Evolutionary conservation across 2,113 vertebrate species (phyloP), one percentile per base, ranked within the genome.

Genomic region (Condylura cristata): DNA sequence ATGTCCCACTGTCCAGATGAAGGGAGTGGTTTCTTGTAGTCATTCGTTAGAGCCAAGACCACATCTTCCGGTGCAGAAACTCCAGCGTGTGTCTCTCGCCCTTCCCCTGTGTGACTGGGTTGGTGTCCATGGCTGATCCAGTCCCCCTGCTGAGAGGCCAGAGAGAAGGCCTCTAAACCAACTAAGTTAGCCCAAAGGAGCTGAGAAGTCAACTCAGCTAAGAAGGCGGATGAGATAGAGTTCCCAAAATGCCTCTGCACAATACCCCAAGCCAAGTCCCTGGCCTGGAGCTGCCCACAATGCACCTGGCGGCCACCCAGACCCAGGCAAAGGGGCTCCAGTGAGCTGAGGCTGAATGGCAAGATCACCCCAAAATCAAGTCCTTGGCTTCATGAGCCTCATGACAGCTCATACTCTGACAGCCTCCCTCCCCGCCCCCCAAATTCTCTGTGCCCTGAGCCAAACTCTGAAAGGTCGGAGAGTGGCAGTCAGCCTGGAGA

Each of bases 401-500:
- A n/a, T n/a, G 17, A 17, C 30, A 9, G 26, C 9, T 34, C 30
- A 2, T 0, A 0, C 34, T 26, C 56, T 18, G 28, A 26, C 65
- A n/a, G 30, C 37, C 13, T 3, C 37, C n/a, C n/a, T n/a, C 37
- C 22, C 34, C 16, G 53, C 37, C 76, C 16, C 26, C 13, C 17
- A 41, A 1, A 6, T 8, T 20, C 11, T 8, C 22, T 0, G 4
- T 1, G 8, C 30, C 11, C 32, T 20, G 5, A 24, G n/a, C 37
- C 79, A 82, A 48, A 22, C 28, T 28, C 82, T 11, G 24, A 53
- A 39, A 53, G 32, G 11, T 61, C 37, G 1, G 2, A 58, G 65
- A 34, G 30, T 17, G 22, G 56, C 66, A 60, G 60, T 68, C n/a
- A 56, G 37, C 61, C 37, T 18, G 18, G 34, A 65, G 30, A 82